phyloP scores from a whole-genome alignment of 2,888 invertebrate species.

The Calliphora vomitoria region DNA sequence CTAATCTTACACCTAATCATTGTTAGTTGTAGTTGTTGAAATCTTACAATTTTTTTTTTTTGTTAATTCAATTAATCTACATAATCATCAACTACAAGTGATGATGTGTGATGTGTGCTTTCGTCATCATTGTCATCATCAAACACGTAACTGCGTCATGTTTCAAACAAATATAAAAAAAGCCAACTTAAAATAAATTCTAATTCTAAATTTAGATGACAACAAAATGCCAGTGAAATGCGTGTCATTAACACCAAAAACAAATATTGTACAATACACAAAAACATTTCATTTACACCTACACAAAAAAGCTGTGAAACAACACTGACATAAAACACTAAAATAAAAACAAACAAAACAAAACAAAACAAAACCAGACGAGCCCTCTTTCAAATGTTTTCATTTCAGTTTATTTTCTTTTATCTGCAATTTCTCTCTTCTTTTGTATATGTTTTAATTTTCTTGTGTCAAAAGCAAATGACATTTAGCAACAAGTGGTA shows the following conservation, averaged over 20 bases:
- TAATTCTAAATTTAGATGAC: slow-evolving; percentile 50
- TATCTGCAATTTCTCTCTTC: background rate
- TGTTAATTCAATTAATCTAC: slow-evolving; percentile 45
- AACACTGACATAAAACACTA: background rate
- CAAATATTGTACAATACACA: slow-evolving; percentile 28
- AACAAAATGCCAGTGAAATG: slow-evolving; percentile 56
- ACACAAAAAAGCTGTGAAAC: slow-evolving; percentile 24
- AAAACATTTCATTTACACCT: slow-evolving; percentile 61
- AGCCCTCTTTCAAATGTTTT: slow-evolving; percentile 57
- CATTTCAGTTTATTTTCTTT: slow-evolving; percentile 13
- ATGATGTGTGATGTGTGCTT: slow-evolving; percentile 18
- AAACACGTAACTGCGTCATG: slow-evolving; percentile 39
- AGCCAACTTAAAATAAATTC: slow-evolving; percentile 30
- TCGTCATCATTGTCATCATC: slow-evolving; percentile 36
- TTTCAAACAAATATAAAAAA: slow-evolving; percentile 15
- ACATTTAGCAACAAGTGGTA: slow-evolving; percentile 66
- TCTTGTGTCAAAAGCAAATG: slow-evolving; percentile 26
- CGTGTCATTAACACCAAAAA: slow-evolving; percentile 71
- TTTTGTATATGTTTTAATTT: background rate
- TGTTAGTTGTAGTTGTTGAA: no score
- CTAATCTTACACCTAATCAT: no score
- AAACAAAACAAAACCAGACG: slow-evolving; percentile 52
- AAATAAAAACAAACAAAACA: no score
- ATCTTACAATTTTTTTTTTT: slow-evolving; percentile 1
- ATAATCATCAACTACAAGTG: background rate